A percentile compares a stretch with the other conserved stretches of the same genome.
Conservation (phyloP, 2,113 vertebrate species). For the Hymenochirus boettgeri region DNA sequence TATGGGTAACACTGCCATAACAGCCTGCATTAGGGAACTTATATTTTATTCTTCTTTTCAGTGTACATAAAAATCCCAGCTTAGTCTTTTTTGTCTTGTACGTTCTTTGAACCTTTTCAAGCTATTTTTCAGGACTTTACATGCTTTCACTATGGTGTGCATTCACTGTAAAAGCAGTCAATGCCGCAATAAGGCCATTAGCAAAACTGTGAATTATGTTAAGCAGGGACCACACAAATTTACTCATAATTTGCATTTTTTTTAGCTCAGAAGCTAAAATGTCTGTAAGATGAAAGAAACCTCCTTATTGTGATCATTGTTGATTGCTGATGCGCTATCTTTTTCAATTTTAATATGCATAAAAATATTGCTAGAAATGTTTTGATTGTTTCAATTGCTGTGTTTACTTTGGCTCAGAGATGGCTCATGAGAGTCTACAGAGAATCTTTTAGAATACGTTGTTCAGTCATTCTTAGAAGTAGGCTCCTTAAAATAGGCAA, state of each 20-base stretch:
- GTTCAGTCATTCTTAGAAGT: slow-evolving; percentile 80
- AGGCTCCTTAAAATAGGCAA: slow-evolving; percentile 84
- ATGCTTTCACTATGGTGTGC: slow-evolving; percentile 91
- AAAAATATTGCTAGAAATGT: too few relatives aligned
- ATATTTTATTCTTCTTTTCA: slow-evolving; percentile 99
- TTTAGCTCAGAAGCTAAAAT: slow-evolving; percentile 81
- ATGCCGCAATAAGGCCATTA: slow-evolving; percentile 95
- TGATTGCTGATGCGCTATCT: background rate
- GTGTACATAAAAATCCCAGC: slow-evolving; percentile 99
- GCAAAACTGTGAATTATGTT: slow-evolving; percentile 98
- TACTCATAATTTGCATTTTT: slow-evolving; percentile 92
- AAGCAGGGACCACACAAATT: slow-evolving; percentile 97
- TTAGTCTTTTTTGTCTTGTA: slow-evolving; percentile 99
- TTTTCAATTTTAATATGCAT: background rate
- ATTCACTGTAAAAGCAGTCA: slow-evolving; percentile 99
- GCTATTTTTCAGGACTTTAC: slow-evolving; percentile 93
- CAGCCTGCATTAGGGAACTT: slow-evolving; percentile 90
- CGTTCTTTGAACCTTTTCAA: slow-evolving; percentile 99
- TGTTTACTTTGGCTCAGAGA: slow-evolving; percentile 39
- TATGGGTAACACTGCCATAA: slow-evolving; percentile 89
- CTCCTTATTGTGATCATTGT: slow-evolving; percentile 3
- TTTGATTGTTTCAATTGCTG: background rate
- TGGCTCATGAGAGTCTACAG: slow-evolving; percentile 58
- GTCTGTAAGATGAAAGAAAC: slow-evolving; percentile 67
- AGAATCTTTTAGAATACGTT: slow-evolving; percentile 78